Conservation (phyloP, 2,888 invertebrate genomes). For the Ochropacha duplaris region DNA sequence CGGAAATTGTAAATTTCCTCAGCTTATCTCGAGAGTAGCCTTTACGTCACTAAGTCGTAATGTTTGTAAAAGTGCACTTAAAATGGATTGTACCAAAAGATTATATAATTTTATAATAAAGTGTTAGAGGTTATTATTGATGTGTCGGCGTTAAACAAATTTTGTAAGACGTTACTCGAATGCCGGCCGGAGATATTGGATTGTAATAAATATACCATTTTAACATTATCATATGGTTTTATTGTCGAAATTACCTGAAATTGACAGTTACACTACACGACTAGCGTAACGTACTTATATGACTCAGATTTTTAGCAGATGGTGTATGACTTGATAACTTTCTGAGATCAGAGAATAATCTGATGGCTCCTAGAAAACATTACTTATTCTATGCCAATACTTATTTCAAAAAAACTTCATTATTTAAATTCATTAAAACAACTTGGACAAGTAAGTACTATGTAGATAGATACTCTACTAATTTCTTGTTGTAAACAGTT, state of each 20-base stretch:
- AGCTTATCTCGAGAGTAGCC: slow-evolving; percentile 56
- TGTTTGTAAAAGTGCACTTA: slow-evolving; percentile 80
- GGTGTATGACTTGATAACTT: too few species aligned
- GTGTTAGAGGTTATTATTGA: slow-evolving; percentile 70
- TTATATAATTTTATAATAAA: slow-evolving; percentile 81
- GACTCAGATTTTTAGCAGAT: too few species aligned
- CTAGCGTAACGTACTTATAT: too few species aligned
- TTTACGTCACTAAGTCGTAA: slow-evolving; percentile 67
- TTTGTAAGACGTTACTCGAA: slow-evolving; percentile 72
- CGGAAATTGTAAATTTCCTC: slow-evolving; percentile 74
- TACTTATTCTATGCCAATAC: too few species aligned
- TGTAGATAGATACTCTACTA: too few species aligned
- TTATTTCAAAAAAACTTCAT: too few species aligned
- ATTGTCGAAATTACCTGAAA: slow-evolving; percentile 21
- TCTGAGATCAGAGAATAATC: too few species aligned
- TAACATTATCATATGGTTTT: slow-evolving; percentile 69
- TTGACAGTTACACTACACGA: too few species aligned
- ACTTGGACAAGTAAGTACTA: too few species aligned
- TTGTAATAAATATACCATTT: slow-evolving; percentile 83
- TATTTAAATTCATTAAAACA: too few species aligned
- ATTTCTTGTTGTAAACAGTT: too few species aligned
- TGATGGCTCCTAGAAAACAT: too few species aligned
- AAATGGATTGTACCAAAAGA: slow-evolving; percentile 80
- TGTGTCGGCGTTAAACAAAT: slow-evolving; percentile 70
- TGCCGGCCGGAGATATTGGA: slow-evolving; percentile 74